Evolutionary conservation across 2,113 vertebrate genomes (phyloP).

Genomic region (Percina caprodes): DNA sequence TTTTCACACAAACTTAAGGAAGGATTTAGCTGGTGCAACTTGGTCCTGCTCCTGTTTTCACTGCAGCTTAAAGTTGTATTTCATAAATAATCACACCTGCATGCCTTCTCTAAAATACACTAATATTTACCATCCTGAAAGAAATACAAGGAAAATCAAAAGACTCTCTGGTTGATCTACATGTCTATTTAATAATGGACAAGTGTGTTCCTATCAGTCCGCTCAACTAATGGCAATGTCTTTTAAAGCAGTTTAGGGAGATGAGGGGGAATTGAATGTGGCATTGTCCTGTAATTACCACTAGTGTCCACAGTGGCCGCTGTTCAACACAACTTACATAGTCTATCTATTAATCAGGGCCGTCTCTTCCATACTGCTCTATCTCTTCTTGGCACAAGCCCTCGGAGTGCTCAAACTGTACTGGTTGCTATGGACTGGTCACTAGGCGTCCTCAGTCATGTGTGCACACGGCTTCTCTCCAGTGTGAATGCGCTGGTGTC

Average conservation of each 20-base stretch:
- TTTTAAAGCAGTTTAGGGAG: neutral
- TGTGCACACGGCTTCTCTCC: no score
- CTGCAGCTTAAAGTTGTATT: neutral
- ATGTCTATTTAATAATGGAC: neutral
- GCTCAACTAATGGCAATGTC: neutral
- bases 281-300: no score
- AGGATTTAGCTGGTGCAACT: neutral
- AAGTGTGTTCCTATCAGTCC: neutral
- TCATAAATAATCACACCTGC: neutral
- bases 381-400: no score
- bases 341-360: no score
- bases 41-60: neutral
- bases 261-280: no score
- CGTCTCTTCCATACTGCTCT: no score
- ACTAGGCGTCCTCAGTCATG: no score
- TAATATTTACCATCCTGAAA: neutral
- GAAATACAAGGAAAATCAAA: neutral
- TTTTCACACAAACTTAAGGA: neutral
- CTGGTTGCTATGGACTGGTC: no score
- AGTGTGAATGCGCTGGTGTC: no score
- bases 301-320: no score
- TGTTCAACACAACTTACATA: no score
- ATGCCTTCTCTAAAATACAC: neutral
- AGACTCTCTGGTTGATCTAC: neutral
- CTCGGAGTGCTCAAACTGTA: no score